Conservation (phyloP, 2,113 vertebrate genomes). For the Odocoileus hemionus region DNA sequence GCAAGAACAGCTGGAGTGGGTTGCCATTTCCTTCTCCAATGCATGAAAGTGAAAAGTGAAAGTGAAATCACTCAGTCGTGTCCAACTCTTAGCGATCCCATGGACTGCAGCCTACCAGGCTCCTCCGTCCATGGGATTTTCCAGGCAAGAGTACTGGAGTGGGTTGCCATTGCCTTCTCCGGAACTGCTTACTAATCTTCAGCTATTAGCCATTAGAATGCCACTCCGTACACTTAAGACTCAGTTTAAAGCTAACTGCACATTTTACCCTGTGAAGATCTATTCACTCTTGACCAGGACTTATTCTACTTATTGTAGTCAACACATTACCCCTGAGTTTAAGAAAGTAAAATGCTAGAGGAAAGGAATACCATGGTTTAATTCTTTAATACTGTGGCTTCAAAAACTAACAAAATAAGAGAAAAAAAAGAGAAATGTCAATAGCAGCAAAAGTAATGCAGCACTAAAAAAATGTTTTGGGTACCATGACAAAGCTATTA, state of each 20-base stretch:
- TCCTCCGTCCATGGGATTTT: too few species aligned
- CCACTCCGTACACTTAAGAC: background rate
- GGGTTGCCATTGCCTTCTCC: too few species aligned
- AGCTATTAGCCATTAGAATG: background rate
- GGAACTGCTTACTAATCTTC: background rate
- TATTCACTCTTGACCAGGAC: background rate
- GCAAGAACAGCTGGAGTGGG: too few species aligned
- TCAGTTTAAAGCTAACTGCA: background rate
- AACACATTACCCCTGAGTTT: background rate
- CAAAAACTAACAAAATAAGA: conserved; percentile 40
- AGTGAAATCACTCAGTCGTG: too few species aligned
- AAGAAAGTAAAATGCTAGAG: background rate
- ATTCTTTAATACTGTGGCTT: background rate
- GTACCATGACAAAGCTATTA: background rate
- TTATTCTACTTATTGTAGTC: background rate
- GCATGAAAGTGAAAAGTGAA: too few species aligned
- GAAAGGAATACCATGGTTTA: background rate
- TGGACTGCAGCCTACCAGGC: too few species aligned
- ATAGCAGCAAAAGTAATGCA: background rate
- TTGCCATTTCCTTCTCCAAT: too few species aligned
- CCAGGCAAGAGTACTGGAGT: too few species aligned
- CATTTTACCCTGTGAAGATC: background rate
- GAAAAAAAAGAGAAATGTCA: background rate
- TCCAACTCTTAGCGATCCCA: too few species aligned
- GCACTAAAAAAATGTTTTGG: background rate